Percentiles rank a stretch among this genome's conserved stretches.
Evolutionary conservation across 2,888 invertebrate species (phyloP).

Genomic region (Rosalia funebris): DNA sequence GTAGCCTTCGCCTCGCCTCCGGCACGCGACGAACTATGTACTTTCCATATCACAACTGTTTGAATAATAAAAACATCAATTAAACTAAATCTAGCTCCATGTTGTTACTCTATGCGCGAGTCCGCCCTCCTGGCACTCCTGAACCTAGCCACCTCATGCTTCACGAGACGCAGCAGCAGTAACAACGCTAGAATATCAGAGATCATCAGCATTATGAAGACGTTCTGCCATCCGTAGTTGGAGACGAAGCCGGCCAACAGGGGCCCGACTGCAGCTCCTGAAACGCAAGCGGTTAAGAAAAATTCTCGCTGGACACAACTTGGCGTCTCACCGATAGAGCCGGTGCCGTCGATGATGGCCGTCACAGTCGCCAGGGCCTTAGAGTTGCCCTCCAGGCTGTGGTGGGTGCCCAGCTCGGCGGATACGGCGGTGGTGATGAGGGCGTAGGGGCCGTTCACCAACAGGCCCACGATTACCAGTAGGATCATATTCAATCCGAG

Average conservation of each 20-base stretch:
- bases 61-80: background rate
- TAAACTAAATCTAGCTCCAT: too few species aligned
- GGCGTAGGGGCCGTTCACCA: slow-evolving; percentile 97
- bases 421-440: slow-evolving; percentile 96
- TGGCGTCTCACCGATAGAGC: slow-evolving; percentile 87
- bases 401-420: slow-evolving; percentile 91
- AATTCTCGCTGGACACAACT: too few species aligned
- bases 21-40: too few species aligned
- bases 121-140: slow-evolving; percentile 40
- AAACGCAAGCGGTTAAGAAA: slow-evolving; percentile 41
- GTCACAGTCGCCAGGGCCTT: slow-evolving; percentile 96
- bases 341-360: slow-evolving; percentile 97
- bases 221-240: slow-evolving; percentile 80
- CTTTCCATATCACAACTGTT: background rate
- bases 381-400: slow-evolving; percentile 81
- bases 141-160: slow-evolving; percentile 61
- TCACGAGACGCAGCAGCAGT: slow-evolving; percentile 70
- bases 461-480: slow-evolving; percentile 78
- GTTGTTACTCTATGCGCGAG: slow-evolving; percentile 45
- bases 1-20: too few species aligned
- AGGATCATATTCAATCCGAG: slow-evolving; percentile 73
- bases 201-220: slow-evolving; percentile 90
- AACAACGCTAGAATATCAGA: slow-evolving; percentile 83
- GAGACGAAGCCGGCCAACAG: slow-evolving; percentile 87
- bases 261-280: slow-evolving; percentile 93